Percentiles rank a stretch among this genome's conserved stretches.
Conservation (phyloP, 2,113 vertebrate genomes). For the Charadrius vociferus region DNA sequence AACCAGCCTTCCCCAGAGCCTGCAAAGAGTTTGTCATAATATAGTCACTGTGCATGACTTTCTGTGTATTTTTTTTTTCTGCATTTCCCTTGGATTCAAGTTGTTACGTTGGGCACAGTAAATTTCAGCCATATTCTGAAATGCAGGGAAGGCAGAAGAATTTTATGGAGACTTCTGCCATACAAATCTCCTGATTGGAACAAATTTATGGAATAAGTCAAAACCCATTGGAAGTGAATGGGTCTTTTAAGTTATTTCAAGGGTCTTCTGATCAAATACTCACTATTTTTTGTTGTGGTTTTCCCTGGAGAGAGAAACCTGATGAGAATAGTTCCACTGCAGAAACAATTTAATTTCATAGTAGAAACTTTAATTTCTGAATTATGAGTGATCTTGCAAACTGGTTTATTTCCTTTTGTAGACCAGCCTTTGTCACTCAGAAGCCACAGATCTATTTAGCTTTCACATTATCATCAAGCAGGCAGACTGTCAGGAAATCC, state of each 20-base stretch:
- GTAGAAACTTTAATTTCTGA: not conserved
- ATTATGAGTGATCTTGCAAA: not conserved
- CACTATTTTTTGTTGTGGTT: not conserved
- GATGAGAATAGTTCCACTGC: not conserved
- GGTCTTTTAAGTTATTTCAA: not conserved
- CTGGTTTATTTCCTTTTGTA: not conserved
- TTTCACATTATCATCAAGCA: not conserved
- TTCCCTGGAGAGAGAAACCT: not conserved
- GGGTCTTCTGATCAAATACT: not conserved
- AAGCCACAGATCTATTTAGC: not conserved
- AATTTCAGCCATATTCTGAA: not conserved
- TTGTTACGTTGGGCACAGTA: not conserved
- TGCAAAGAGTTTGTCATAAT: not conserved
- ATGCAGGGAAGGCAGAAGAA: not conserved
- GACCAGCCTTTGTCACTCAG: not conserved
- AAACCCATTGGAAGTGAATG: not conserved
- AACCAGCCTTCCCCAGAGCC: not conserved
- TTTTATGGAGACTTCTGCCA: not conserved
- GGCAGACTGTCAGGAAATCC: not conserved
- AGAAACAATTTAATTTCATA: not conserved
- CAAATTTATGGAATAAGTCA: not conserved
- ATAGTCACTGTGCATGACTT: not conserved
- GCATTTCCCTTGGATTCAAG: not conserved
- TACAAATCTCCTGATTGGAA: not conserved
- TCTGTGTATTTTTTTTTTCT: not conserved